These are phyloP conservation scores for Proteles cristata DNA, from an alignment of 2,113 vertebrate species.

Conservation along the genomic window DNA sequence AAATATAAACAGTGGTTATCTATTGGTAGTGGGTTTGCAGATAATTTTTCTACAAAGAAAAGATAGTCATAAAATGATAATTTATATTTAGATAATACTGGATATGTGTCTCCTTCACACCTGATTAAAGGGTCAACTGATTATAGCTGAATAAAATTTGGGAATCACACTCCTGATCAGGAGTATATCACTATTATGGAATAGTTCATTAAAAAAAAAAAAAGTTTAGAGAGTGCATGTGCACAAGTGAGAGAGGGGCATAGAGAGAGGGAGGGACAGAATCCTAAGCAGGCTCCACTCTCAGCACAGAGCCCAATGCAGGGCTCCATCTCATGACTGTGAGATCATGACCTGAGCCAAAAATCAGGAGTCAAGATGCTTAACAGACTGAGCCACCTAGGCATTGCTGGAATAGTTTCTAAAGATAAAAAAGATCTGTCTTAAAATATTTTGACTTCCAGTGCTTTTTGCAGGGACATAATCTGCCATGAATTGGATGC, in stretches of 20 bases:
- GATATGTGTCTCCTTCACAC: background rate
- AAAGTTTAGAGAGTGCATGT: too few relatives aligned
- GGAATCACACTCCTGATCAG: background rate
- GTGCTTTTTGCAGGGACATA: background rate
- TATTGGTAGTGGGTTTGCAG: background rate
- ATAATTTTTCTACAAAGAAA: background rate
- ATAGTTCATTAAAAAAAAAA: background rate
- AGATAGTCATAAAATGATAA: background rate
- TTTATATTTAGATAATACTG: background rate
- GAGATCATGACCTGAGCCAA: too few relatives aligned
- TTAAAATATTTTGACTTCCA: constrained; percentile 23
- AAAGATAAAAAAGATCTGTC: constrained; percentile 6
- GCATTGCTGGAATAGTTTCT: background rate
- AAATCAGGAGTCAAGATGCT: too few relatives aligned
- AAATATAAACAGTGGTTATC: background rate
- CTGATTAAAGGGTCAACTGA: background rate
- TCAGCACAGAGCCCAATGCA: too few relatives aligned
- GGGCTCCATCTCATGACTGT: too few relatives aligned
- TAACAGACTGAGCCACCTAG: too few relatives aligned
- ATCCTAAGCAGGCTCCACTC: too few relatives aligned
- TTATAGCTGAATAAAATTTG: background rate
- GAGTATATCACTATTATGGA: background rate
- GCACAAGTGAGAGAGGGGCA: too few relatives aligned
- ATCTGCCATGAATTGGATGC: background rate
- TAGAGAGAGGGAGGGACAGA: too few relatives aligned